Evolutionary conservation across 2,797 vertebrate genomes (phyloP), one percentile per base, ranked within the genome.

Genomic region (Gambelia wislizenii): DNA sequence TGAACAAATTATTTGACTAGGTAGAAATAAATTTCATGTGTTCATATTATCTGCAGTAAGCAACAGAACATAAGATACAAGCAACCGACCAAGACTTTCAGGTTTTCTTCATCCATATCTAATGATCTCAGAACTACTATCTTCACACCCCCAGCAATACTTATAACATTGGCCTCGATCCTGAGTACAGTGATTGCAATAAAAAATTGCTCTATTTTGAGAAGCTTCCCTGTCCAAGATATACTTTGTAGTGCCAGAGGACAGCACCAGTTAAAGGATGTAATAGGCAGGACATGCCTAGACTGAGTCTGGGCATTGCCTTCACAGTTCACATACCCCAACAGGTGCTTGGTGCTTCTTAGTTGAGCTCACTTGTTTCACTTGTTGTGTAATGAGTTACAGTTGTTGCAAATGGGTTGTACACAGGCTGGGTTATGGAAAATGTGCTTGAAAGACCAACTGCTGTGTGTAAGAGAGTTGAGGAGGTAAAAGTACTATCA

Each of bases 361-460:
- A 6, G 13, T 49, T 44, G 49, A 27, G 16, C 4, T 83, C 42
- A 20, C 30, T 12, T n/a, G 6, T n/a, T 14, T 74, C 33, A 52
- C 33, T 42, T 54, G 33, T 74, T 20, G 5, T 49, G 6, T 42
- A 22, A 10, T 75, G 67, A 56, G 69, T 14, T 20, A 70, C 22
- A 39, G 2, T 36, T 72, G 33, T 9, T 52, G 6, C 22, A n/a
- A 14, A 33, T 56, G 25, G 36, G 75, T 56, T 54, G 20, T 20
- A 56, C 6, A 22, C 6, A 22, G 4, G 9, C 56, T 85, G 36
- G 47, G 42, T 54, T 39, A 52, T 36, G 25, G 14, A 2, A 74
- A 84, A 54, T 84, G 83, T 84, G 49, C 20, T 74, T 84, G n/a
- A 72, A 84, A 84, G 44, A 16, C 64, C 13, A 67, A 47, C 42